Percentiles rank a stretch among this genome's conserved stretches.
phyloP scores from a whole-genome alignment of 2,113 vertebrate genomes.

The Thunnus maccoyii region DNA sequence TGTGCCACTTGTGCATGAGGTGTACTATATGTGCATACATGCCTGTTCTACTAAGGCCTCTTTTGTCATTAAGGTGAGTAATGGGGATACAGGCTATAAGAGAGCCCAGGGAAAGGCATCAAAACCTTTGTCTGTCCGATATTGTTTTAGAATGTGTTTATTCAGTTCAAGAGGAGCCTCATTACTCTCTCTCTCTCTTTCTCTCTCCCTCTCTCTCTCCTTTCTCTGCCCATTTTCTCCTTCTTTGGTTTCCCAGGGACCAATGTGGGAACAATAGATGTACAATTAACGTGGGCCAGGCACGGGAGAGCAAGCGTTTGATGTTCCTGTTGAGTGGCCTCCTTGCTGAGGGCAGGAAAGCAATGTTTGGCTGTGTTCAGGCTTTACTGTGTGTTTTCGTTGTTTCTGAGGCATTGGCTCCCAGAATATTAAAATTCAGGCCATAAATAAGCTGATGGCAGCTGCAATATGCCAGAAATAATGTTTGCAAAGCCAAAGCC shows the following conservation, averaged over 20 bases:
- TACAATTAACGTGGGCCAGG: slow-evolving; percentile 82
- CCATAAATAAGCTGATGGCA: slow-evolving; percentile 84
- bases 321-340: slow-evolving; percentile 83
- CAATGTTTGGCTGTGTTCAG: slow-evolving; percentile 59
- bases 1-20: neutral
- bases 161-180: slow-evolving; percentile 79
- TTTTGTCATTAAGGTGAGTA: slow-evolving; percentile 66
- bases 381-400: slow-evolving; percentile 65
- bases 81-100: slow-evolving; percentile 37
- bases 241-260: slow-evolving; percentile 72
- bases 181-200: slow-evolving; percentile 62
- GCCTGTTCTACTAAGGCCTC: slow-evolving; percentile 44
- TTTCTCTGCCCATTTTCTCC: slow-evolving; percentile 67
- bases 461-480: slow-evolving; percentile 85
- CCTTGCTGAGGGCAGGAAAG: slow-evolving; percentile 66
- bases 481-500: slow-evolving; percentile 83
- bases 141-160: slow-evolving; percentile 80
- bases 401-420: slow-evolving; percentile 82
- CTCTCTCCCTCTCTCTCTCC: slow-evolving; percentile 25
- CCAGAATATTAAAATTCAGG: slow-evolving; percentile 81
- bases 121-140: slow-evolving; percentile 66
- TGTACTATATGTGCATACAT: slow-evolving; percentile 6
- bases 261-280: slow-evolving; percentile 82
- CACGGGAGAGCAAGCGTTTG: slow-evolving; percentile 80
- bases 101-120: slow-evolving; percentile 49